Evolutionary conservation across 1,140 invertebrate species (phyloP).

Genomic region (Chelonus insularis): DNA sequence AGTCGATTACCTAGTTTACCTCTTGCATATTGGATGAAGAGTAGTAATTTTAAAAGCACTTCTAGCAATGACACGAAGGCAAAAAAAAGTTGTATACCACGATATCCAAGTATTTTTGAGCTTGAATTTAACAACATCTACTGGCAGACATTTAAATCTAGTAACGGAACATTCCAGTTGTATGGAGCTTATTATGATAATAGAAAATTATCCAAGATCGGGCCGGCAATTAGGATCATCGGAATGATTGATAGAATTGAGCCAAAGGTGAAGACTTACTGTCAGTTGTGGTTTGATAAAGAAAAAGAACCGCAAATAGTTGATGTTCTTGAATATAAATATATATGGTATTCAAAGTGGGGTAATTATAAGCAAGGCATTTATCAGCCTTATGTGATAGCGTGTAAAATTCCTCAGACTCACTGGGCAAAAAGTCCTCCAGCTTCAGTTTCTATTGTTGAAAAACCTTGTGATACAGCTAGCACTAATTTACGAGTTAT

Average conservation of each 20-base stretch:
- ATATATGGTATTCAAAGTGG: conserved; percentile 93
- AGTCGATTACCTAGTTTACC: conserved; percentile 77
- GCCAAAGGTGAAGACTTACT: conserved; percentile 79
- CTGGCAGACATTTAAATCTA: conserved; percentile 81
- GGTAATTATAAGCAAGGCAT: conserved; percentile 91
- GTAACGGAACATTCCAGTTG: conserved; percentile 84
- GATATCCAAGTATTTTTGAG: conserved; percentile 83
- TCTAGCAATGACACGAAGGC: neutral
- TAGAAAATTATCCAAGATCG: conserved; percentile 73
- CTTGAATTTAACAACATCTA: conserved; percentile 91
- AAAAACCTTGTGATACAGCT: conserved; percentile 80
- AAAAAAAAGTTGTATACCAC: conserved; percentile 66
- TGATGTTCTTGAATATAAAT: conserved; percentile 85
- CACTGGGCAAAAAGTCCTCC: conserved; percentile 73
- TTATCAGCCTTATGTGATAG: conserved; percentile 88
- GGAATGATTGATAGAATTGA: conserved; percentile 89
- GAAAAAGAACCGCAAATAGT: conserved; percentile 77
- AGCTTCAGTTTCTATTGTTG: conserved; percentile 83
- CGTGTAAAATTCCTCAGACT: conserved; percentile 79
- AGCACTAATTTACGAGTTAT: conserved; percentile 87
- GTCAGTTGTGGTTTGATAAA: conserved; percentile 89
- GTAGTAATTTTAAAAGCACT: conserved; percentile 53
- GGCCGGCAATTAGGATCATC: conserved; percentile 81
- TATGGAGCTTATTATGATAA: conserved; percentile 89
- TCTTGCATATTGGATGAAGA: conserved; percentile 80